Base-by-base conservation (phyloP, 2,888 invertebrate species). In the Cantharis rufa region DNA sequence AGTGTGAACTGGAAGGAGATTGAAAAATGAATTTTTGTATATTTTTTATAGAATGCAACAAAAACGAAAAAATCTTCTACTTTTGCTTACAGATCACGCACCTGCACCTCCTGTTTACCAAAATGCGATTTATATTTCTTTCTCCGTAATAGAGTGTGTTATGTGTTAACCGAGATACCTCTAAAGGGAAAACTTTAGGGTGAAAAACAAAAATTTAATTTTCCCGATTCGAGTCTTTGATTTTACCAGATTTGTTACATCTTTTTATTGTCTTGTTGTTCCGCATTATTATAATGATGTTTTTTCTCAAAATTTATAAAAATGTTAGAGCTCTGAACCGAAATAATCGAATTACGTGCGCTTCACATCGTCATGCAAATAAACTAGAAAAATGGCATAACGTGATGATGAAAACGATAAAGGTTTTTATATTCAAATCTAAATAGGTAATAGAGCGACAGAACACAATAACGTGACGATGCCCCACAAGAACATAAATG, bases 61-160 rank as follows among this genome's bases (percentile, higher is more conserved):
- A 66, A 48, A 66, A 71, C 27, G 16, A 13, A 32, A 64, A 63
- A n/a, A 62, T 24, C 11, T 32, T n/a, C 10, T 28, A 71, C 64
- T 72, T 75, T 48, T 69, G 71, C 63, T 75, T 72, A 71, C 75
- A 75, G 69, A 69, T 71, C 75, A 75, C 75, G 75, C 75, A 71
- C 69, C 62, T 74, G 64, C 62, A 28, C 16, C 62, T 62, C 64
- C 66, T 62, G 71, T 71, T 72, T 71, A 62, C 32, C 24, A 69
- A 75, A 72, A 21, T 69, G 71, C 68, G 71, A 63, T 75, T 69
- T 72, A 75, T 71, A 69, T 69, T 75, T 69, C 69, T 32, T 32
- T 27, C 24, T 48, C n/a, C 48, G 48, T 48, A 48, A 48, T 48
- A 48, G 48, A 48, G n/a, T 48, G 32, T 32, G 32, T 32, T 32